Percentiles rank a stretch among this genome's conserved stretches.
Evolutionary conservation across 1,140 invertebrate genomes (phyloP).

Genomic region (Nephila pilipes): DNA sequence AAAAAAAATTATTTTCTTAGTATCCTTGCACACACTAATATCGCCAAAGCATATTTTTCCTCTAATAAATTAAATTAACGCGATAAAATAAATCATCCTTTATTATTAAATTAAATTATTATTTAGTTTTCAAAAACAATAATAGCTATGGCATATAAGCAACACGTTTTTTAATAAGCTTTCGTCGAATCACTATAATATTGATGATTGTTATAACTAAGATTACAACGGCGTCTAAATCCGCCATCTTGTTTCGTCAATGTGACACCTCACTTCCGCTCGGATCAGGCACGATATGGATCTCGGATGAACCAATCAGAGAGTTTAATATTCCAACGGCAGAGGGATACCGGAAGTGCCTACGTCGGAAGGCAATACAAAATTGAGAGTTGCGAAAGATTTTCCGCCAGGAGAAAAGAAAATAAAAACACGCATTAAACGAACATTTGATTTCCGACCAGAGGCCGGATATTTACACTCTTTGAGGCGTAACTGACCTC

Average conservation of each 20-base stretch:
- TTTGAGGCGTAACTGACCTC: conserved; percentile 21
- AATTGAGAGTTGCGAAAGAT: conserved; percentile 38
- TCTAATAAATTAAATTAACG: too few species aligned
- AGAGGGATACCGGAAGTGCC: conserved; percentile 56
- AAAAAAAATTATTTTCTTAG: too few species aligned
- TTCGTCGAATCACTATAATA: too few species aligned
- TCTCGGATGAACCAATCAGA: conserved; percentile 54
- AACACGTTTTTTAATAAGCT: too few species aligned
- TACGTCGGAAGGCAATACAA: conserved; percentile 63
- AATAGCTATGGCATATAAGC: too few species aligned
- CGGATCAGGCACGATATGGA: conserved; percentile 37
- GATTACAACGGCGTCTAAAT: neutral
- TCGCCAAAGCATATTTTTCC: too few species aligned
- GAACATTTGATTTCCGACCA: conserved; percentile 69
- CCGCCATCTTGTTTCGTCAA: conserved; percentile 2
- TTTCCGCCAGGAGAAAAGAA: neutral
- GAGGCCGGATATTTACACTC: conserved; percentile 64
- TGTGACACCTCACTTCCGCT: conserved; percentile 48
- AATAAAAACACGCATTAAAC: conserved; percentile 36
- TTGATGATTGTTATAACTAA: too few species aligned
- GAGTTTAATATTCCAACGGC: conserved; percentile 8
- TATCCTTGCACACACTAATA: too few species aligned
- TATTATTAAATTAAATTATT: too few species aligned
- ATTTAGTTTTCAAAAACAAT: too few species aligned
- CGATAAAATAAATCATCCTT: too few species aligned